Base-by-base conservation (phyloP, 2,113 vertebrate genomes). In the Cygnus buccinator region DNA sequence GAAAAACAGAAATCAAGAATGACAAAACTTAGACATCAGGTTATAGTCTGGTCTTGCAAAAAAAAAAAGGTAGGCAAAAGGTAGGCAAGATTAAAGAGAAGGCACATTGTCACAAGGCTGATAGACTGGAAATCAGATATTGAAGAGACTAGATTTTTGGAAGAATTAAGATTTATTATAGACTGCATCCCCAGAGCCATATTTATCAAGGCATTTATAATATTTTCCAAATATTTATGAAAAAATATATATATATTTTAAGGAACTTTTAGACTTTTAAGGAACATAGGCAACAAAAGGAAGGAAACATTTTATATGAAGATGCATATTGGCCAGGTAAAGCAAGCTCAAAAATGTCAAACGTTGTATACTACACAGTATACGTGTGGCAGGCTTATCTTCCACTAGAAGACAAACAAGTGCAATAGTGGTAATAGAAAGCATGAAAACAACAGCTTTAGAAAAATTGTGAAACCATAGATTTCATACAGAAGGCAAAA, bases 1-100 rank as follows among this genome's bases (percentile, higher is more conserved):
- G 93, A 93, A 89, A 83, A 83, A 67, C 13, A 95, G 71, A 96
- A 96, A 96, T 59, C 35, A 93, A 94, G 93, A 95, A 78, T 81
- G 87, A 89, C 76, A 91, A 94, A 91, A 78, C 28, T 66, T 37
- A 52, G 84, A 54, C 41, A 6, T 28, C 0, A 8, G 9, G 28
- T 67, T 77, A 55, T 46, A 25, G 28, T 48, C 37, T 65, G 44
- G 43, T 72, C 43, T 59, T 59, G 58, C 1, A 25, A 65, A 35
- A 94, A 88, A 96, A 39, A 83, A 2, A 48, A 48, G 20, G 20
- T 44, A 44, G 43, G 43, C 31, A 72, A 58, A 50, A 29, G 6
- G 39, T 93, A 93, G 80, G 71, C 81, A 89, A 44, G 83, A 96
- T 93, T 92, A 89, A 90, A 96, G 88, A 93, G 21, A 95, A 94